phyloP scores from a whole-genome alignment of 2,888 invertebrate genomes.

The Nudaria mundana region DNA sequence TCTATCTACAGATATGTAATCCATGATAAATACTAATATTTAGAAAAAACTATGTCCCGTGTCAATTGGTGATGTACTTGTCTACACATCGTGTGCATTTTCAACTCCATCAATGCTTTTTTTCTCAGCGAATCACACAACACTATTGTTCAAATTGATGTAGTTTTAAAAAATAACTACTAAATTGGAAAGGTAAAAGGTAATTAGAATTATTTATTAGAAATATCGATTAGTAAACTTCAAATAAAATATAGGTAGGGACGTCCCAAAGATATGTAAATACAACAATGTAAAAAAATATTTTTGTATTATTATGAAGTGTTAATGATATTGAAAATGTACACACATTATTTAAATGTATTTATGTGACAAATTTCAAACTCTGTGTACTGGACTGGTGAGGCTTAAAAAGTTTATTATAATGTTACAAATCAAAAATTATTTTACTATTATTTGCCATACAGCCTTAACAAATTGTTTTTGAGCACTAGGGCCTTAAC shows the following conservation, averaged over 20 bases:
- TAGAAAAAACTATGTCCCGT: constrained; percentile 75
- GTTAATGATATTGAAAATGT: constrained; percentile 58
- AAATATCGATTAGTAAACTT: constrained; percentile 2
- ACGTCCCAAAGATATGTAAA: constrained; percentile 12
- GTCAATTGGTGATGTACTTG: constrained; percentile 65
- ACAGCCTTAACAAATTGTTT: constrained; percentile 65
- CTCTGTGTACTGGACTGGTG: constrained; percentile 59
- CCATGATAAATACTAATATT: constrained; percentile 78
- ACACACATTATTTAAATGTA: constrained; percentile 47
- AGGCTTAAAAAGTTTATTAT: constrained; percentile 35
- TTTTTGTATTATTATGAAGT: constrained; percentile 2
- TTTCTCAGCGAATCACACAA: background rate
- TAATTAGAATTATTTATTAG: constrained; percentile 4
- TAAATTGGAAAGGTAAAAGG: constrained; percentile 3
- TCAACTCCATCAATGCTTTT: constrained; percentile 52
- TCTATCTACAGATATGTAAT: constrained; percentile 82
- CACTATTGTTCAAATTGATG: background rate
- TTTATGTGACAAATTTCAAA: constrained; percentile 60
- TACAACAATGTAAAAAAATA: constrained; percentile 11
- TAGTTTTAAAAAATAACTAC: constrained; percentile 9
- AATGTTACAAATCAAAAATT: constrained; percentile 49
- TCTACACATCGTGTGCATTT: constrained; percentile 62
- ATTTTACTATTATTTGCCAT: constrained; percentile 45
- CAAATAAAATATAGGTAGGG: constrained; percentile 4
- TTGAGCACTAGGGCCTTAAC: constrained; percentile 68